A percentile compares a stretch with the other conserved stretches of the same genome.
Evolutionary conservation across 1,140 invertebrate genomes (phyloP).

Genomic region (Trichogramma pretiosum): DNA sequence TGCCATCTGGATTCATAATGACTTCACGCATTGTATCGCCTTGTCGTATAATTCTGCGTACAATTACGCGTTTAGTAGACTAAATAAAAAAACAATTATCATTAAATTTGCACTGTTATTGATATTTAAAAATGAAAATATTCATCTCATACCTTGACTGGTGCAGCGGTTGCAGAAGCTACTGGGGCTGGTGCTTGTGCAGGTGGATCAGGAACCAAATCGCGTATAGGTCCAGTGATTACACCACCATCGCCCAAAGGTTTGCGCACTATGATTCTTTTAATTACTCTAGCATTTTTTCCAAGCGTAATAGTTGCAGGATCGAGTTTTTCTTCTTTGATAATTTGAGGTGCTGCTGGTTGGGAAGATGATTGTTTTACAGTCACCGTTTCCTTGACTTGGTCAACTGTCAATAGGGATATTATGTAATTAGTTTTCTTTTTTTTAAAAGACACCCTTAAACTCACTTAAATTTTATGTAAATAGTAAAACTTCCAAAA

Average conservation of each 20-base stretch:
- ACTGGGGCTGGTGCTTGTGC: slow-evolving; percentile 5
- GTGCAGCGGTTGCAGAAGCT: slow-evolving; percentile 16
- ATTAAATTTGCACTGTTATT: too few species aligned
- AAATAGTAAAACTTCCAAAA: too few species aligned
- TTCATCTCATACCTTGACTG: slow-evolving; percentile 22
- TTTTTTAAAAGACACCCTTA: too few species aligned
- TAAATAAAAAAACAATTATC: too few species aligned
- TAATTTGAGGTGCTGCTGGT: slow-evolving; percentile 13
- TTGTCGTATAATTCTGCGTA: slow-evolving; percentile 40
- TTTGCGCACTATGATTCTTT: slow-evolving; percentile 39
- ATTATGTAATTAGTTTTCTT: too few species aligned
- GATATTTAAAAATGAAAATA: background rate
- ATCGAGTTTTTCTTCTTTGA: slow-evolving; percentile 33
- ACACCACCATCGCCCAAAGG: slow-evolving; percentile 19
- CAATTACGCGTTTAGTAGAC: slow-evolving; percentile 37
- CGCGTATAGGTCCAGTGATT: background rate
- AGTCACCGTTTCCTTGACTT: slow-evolving; percentile 24
- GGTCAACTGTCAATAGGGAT: slow-evolving; percentile 27
- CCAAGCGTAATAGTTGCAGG: slow-evolving; percentile 2
- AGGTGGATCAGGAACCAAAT: slow-evolving; percentile 4
- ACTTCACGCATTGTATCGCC: slow-evolving; percentile 40
- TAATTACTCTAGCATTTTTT: slow-evolving; percentile 38
- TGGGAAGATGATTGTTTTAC: too few species aligned
- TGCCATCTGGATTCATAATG: slow-evolving; percentile 43
- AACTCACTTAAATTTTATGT: too few species aligned